A percentile compares a stretch with the other conserved stretches of the same genome.
Evolutionary conservation across 1,140 invertebrate genomes (phyloP).

Genomic region (Apis cerana): DNA sequence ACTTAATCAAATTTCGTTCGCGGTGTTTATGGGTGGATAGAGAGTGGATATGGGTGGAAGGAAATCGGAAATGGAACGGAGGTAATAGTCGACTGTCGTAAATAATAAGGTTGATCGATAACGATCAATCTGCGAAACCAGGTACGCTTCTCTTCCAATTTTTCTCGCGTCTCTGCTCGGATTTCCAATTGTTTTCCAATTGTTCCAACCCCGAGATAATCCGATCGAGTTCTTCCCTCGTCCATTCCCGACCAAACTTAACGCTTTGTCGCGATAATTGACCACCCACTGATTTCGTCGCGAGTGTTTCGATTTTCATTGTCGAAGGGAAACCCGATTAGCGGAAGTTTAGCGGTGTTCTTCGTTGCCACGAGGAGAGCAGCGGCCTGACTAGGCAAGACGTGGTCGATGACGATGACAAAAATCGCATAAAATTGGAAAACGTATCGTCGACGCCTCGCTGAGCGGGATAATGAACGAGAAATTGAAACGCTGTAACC

Average conservation of each 20-base stretch:
- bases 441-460: background rate
- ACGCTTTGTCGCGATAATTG: background rate
- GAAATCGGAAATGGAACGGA: constrained; percentile 1
- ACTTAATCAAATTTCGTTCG: constrained; percentile 31
- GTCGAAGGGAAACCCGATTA: too few species aligned
- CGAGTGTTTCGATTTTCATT: too few species aligned
- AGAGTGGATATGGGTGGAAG: background rate
- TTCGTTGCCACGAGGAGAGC: too few species aligned
- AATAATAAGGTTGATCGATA: constrained; percentile 41
- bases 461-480: background rate
- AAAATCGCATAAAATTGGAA: background rate
- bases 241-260: background rate
- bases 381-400: too few species aligned
- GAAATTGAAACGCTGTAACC: background rate
- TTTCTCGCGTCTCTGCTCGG: background rate
- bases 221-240: background rate
- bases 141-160: constrained; percentile 24
- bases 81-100: constrained; percentile 27
- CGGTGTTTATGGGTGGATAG: background rate
- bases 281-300: background rate
- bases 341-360: too few species aligned
- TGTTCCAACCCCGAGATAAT: background rate
- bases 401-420: too few species aligned
- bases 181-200: background rate
- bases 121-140: constrained; percentile 1